Evolutionary conservation across 2,888 invertebrate genomes (phyloP).

Genomic region (Pediacus dermestoides): DNA sequence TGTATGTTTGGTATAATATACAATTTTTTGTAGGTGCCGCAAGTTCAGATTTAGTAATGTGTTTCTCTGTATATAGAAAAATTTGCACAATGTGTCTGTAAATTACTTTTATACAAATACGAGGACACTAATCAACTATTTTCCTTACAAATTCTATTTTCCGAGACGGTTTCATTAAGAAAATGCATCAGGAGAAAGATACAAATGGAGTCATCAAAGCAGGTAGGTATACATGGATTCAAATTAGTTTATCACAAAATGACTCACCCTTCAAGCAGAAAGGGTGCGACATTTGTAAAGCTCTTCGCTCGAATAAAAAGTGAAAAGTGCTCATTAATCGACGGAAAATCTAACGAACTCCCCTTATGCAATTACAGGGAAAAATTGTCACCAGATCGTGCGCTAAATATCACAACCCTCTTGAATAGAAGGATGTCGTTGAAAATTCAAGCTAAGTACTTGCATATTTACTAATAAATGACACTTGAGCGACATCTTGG

Average conservation of each 20-base stretch:
- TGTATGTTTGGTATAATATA: not conserved
- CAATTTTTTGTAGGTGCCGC: no score
- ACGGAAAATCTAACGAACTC: conserved; percentile 19
- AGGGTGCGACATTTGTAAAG: conserved; percentile 8
- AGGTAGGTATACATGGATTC: conserved; percentile 7
- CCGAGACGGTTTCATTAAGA: not conserved
- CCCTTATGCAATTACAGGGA: conserved; percentile 22
- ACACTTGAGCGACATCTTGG: no score
- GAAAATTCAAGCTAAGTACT: no score
- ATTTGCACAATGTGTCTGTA: no score
- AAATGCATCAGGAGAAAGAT: conserved; percentile 1
- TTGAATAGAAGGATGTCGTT: no score
- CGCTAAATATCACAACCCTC: no score
- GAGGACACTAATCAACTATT: no score
- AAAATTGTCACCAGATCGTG: conserved; percentile 13
- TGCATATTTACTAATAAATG: no score
- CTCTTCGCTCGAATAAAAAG: conserved; percentile 4
- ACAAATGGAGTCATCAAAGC: conserved; percentile 6
- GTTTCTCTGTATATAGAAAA: no score
- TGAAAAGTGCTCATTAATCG: conserved; percentile 25
- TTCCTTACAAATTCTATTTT: no score
- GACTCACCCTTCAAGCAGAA: conserved; percentile 10
- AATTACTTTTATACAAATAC: no score
- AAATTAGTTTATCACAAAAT: conserved; percentile 12
- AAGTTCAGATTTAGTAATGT: no score